Conservation (phyloP, 2,888 invertebrate species). For the Aelia acuminata region DNA sequence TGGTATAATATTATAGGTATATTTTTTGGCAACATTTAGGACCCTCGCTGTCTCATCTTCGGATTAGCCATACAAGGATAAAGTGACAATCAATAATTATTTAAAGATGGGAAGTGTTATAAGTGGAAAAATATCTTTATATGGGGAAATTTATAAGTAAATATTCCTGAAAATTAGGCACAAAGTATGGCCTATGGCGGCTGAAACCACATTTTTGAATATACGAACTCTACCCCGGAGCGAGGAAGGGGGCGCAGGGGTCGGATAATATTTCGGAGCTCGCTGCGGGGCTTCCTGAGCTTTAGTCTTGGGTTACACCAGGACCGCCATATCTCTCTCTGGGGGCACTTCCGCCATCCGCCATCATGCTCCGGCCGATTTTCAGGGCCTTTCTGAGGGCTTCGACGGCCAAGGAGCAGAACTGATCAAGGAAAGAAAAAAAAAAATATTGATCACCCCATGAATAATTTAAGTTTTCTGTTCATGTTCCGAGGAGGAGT, state of each 20-base stretch:
- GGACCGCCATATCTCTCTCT: not conserved
- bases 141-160: too few relatives aligned
- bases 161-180: not conserved
- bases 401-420: not conserved
- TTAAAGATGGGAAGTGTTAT: too few relatives aligned
- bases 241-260: not conserved
- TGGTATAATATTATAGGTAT: too few relatives aligned
- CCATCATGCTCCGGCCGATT: not conserved
- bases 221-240: not conserved
- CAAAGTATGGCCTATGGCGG: not conserved
- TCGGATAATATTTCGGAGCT: slow-evolving; percentile 16
- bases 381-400: not conserved
- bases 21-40: too few relatives aligned
- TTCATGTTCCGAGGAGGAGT: not conserved
- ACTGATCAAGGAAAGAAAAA: not conserved
- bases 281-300: slow-evolving; percentile 46
- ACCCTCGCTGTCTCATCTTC: too few relatives aligned
- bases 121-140: too few relatives aligned
- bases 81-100: too few relatives aligned
- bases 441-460: not conserved
- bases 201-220: slow-evolving; percentile 6
- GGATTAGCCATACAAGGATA: too few relatives aligned
- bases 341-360: slow-evolving; percentile 2
- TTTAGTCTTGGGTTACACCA: slow-evolving; percentile 40
- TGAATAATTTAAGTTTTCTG: not conserved